These are phyloP conservation scores for Jordanella pulchra DNA, from an alignment of 2,797 vertebrate species.

Conservation along the genomic window DNA sequence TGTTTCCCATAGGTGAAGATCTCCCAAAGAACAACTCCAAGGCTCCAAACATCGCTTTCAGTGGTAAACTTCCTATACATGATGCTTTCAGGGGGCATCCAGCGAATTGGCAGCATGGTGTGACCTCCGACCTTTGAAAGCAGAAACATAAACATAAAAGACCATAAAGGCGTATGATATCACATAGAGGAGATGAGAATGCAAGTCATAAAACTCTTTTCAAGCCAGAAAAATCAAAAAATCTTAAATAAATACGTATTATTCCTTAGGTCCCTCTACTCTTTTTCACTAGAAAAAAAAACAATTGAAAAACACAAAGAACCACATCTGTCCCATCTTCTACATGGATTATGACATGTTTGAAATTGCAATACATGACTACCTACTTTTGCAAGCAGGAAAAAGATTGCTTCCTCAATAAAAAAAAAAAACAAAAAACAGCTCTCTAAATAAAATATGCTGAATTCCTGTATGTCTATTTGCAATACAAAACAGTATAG, in stretches of 20 bases:
- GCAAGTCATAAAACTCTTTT: neutral
- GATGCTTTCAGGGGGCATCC: conserved; percentile 99
- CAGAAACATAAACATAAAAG: conserved; percentile 23
- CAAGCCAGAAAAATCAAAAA: neutral
- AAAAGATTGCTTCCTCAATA: neutral
- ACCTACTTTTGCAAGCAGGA: neutral
- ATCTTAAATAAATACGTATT: neutral
- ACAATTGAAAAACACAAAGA: neutral
- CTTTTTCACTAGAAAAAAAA: neutral
- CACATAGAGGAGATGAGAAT: neutral
- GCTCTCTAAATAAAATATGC: neutral
- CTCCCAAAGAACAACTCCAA: conserved; percentile 98
- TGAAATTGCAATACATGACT: neutral
- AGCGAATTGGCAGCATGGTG: conserved; percentile 98
- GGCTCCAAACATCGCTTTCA: conserved; percentile 98
- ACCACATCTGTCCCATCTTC: neutral
- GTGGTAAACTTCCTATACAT: conserved; percentile 99
- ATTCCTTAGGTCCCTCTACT: neutral
- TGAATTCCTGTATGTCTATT: neutral
- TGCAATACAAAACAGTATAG: neutral
- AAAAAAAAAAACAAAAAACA: neutral
- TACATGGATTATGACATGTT: neutral
- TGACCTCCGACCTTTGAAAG: conserved; percentile 91
- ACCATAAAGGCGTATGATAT: conserved; percentile 8
- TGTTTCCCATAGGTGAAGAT: conserved; percentile 99